Conservation (phyloP, 2,888 invertebrate genomes). For the Hemicrepidius hirtus region DNA sequence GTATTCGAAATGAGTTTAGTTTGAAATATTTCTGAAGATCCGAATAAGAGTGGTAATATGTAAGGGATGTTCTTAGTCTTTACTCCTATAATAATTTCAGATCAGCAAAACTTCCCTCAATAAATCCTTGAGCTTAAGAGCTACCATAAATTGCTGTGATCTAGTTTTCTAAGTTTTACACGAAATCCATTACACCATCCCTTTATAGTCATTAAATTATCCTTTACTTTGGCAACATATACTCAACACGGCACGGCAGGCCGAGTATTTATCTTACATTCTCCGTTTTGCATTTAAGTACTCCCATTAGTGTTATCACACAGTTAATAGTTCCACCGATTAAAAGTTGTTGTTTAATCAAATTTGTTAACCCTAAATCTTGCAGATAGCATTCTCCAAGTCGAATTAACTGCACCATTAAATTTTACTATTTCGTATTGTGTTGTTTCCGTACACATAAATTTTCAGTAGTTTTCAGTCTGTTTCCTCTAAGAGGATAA, state of each 20-base stretch:
- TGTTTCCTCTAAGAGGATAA: neutral
- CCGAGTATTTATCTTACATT: constrained; percentile 8
- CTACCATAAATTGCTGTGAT: constrained; percentile 30
- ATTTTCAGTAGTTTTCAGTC: neutral
- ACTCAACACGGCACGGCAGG: constrained; percentile 11
- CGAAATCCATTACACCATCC: constrained; percentile 26
- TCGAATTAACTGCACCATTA: constrained; percentile 13
- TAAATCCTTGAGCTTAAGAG: constrained; percentile 27
- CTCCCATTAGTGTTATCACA: constrained; percentile 20
- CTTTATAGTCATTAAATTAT: constrained; percentile 33
- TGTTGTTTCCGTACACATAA: neutral
- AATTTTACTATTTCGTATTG: neutral
- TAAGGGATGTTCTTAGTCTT: neutral
- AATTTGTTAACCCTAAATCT: constrained; percentile 2
- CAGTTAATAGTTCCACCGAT: constrained; percentile 8
- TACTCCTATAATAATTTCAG: constrained; percentile 5
- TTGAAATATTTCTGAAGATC: too few relatives aligned
- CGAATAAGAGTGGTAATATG: neutral
- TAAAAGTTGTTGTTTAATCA: constrained; percentile 13
- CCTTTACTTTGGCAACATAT: constrained; percentile 23
- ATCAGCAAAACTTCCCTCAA: constrained; percentile 19
- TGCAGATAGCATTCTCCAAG: neutral
- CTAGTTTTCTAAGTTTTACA: constrained; percentile 32
- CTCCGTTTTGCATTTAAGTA: constrained; percentile 9
- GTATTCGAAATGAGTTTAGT: too few relatives aligned